phyloP scores from a whole-genome alignment of 2,797 vertebrate species.

The Pseudochromis fuscus region DNA sequence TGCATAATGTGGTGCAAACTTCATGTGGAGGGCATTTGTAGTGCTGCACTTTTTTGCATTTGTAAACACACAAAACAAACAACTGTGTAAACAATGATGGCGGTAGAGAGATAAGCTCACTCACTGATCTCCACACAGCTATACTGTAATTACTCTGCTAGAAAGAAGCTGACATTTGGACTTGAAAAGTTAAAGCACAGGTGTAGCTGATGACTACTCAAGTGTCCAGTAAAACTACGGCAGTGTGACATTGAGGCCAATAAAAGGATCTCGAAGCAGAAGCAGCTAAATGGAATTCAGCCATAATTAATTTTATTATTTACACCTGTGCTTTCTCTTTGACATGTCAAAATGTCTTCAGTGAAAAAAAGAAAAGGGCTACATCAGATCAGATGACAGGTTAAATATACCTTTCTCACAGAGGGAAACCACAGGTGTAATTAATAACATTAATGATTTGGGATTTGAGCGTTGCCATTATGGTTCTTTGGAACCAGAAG shows the following conservation, averaged over 20 bases:
- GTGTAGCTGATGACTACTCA: background rate
- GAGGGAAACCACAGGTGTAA: slow-evolving; percentile 19
- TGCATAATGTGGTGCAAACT: no score
- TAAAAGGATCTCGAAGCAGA: background rate
- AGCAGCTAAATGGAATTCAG: slow-evolving; percentile 4
- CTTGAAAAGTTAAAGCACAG: background rate
- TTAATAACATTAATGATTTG: slow-evolving; percentile 11
- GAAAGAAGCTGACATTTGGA: no score
- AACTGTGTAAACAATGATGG: background rate
- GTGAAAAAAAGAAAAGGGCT: background rate
- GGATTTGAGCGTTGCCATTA: no score
- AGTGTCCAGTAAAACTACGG: background rate
- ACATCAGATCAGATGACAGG: slow-evolving; percentile 1
- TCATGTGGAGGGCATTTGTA: no score
- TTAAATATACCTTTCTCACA: background rate
- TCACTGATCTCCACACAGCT: slow-evolving; percentile 7
- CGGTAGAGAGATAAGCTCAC: background rate
- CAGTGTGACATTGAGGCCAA: background rate
- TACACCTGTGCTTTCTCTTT: background rate
- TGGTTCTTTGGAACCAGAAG: background rate
- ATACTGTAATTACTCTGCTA: background rate
- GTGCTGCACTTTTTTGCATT: no score
- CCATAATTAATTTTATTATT: background rate
- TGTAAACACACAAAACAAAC: no score
- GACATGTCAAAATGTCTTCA: slow-evolving; percentile 4